phyloP scores from a whole-genome alignment of 1,140 invertebrate genomes.

The Cecropterus lyciades region DNA sequence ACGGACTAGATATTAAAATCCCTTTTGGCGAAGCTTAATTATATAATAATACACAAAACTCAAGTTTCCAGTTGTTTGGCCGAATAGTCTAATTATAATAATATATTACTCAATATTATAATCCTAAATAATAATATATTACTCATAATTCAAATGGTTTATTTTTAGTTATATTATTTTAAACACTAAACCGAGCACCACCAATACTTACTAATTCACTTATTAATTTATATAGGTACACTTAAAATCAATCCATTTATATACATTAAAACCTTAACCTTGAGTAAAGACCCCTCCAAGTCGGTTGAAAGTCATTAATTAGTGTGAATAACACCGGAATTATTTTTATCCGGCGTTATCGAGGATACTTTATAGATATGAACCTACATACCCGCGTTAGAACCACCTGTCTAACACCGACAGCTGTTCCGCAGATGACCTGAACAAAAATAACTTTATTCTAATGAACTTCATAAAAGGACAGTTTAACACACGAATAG shows the following conservation, averaged over 20 bases:
- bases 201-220: too few species aligned
- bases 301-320: constrained; percentile 26
- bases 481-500: constrained; percentile 39
- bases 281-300: neutral
- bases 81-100: too few species aligned
- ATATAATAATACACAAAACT: too few species aligned
- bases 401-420: constrained; percentile 69
- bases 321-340: constrained; percentile 33
- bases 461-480: constrained; percentile 38
- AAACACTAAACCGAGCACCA: too few species aligned
- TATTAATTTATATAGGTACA: neutral
- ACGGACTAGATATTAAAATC: too few species aligned
- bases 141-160: too few species aligned
- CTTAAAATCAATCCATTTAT: too few species aligned
- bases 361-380: constrained; percentile 37
- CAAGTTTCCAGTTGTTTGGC: too few species aligned
- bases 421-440: constrained; percentile 62
- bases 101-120: too few species aligned
- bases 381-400: constrained; percentile 48
- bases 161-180: too few species aligned
- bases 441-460: constrained; percentile 44
- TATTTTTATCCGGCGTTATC: constrained; percentile 39
- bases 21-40: too few species aligned
- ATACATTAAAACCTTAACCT: neutral
- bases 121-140: too few species aligned